Base-by-base conservation (phyloP, 1,140 invertebrate genomes). In the Hesperophylax magnus region DNA sequence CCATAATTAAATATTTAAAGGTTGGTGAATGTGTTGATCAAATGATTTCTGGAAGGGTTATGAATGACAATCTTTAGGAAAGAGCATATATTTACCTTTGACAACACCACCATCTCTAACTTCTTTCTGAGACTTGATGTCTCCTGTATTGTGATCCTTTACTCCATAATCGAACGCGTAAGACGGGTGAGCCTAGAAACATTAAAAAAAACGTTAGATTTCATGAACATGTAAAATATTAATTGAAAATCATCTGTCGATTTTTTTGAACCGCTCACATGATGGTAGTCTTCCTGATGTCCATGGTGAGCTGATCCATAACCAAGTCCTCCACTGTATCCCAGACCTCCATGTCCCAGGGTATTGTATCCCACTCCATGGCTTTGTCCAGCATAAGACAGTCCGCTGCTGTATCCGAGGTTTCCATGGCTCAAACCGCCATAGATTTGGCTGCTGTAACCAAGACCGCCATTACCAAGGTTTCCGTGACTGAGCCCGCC, bases 101-200 rank as follows among this genome's bases (percentile, higher is more conserved):
- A 92, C 89, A n/a, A 90, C 87, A 81, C 90, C 91, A n/a, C 91
- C 91, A 81, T 92, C 90, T 78, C 91, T 86, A 20, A 87, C 86
- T 83, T 92, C 91, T 76, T 91, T 87, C 79, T 92, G 91, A 18
- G 88, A 88, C 81, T 92, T 91, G 15, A 90, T 86, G 79, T 91
- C 90, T 17, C 90, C 90, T 2, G 91, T 91, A 82, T 91, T 89
- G 15, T 88, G 87, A 80, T 91, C 91, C 77, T 91, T 91, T 0
- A 91, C 90, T 56, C 89, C 90, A 77, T 91, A 91, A 77, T 90
- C 88, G 80, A 91, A 91, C 31, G 88, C 86, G 81, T 91, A 91
- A 82, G 88, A 88, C 54, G 90, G 90, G 82, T 91, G 89, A 24
- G 89, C 85, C 88, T 91, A 47, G 15, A 53, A 11, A n/a, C 15